Evolutionary conservation across 2,113 vertebrate species (phyloP), one percentile per base, ranked within the genome.

Genomic region (Orientallactaga bullata): DNA sequence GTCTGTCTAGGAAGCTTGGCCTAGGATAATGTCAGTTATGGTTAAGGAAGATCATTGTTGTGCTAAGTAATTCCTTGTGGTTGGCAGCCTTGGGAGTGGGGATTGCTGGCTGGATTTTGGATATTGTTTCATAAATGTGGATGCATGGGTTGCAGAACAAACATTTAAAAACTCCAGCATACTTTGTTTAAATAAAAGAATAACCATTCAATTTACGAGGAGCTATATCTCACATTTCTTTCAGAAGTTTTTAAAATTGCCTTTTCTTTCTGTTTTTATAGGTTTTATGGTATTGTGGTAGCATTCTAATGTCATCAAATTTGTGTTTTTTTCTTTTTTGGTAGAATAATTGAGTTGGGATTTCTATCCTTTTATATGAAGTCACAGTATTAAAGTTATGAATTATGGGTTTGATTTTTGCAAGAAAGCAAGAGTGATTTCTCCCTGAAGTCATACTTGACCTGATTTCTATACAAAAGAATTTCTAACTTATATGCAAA

Each of bases 31-130:
- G 28, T 93, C 90, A 93, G 69, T 90, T 94, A 95, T 94, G 89
- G 95, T 95, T 96, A 95, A 85, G 58, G 79, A 85, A 93, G 81
- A 91, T 85, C 63, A 82, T 91, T 95, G 89, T 78, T 96, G 32
- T 94, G 61, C 65, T 94, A 95, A 95, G 84, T 94, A 93, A 94
- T 82, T 85, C 95, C 63, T 89, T 42, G 66, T 85, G 73, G 68
- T 91, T 96, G 78, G 47, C 69, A 95, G 65, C 30, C 26, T 92
- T 94, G 55, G 77, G 80, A 69, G 2, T 68, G 74, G 47, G 87
- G 12, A 89, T 93, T 95, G 51, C 86, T 93, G 72, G 72, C 42
- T 89, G 55, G 13, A 9, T 93, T 93, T 89, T 83, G 80, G 73
- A 72, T 95, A 93, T 90, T 91, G 78, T 95, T 92, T 89, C 71